These are phyloP conservation scores for Melitaea athalia DNA, from an alignment of 2,888 invertebrate species.

Conservation along the genomic window DNA sequence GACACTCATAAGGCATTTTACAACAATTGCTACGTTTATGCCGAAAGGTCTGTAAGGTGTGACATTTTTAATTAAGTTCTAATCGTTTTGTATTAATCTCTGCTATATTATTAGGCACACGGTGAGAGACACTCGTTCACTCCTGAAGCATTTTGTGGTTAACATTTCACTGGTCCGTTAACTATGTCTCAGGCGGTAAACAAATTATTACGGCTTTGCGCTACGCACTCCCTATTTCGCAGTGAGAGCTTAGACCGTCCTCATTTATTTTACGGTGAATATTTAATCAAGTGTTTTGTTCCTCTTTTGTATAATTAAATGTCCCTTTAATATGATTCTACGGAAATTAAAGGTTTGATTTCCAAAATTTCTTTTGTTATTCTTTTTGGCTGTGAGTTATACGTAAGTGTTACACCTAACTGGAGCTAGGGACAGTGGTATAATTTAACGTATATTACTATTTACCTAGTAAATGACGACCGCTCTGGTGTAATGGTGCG, in stretches of 20 bases:
- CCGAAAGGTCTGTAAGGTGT: neutral
- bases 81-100: conserved; percentile 2
- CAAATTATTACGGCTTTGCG: conserved; percentile 56
- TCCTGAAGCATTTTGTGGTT: conserved; percentile 46
- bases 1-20: conserved; percentile 8
- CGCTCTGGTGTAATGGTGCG: no score
- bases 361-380: no score
- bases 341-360: neutral
- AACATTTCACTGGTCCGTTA: conserved; percentile 64
- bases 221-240: conserved; percentile 54
- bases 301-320: conserved; percentile 12
- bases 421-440: no score
- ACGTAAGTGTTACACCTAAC: neutral
- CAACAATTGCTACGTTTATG: conserved; percentile 1
- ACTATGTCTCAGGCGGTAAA: conserved; percentile 61
- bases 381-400: neutral
- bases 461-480: no score
- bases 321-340: neutral
- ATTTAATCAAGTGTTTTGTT: conserved; percentile 54
- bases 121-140: conserved; percentile 29
- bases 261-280: conserved; percentile 53
- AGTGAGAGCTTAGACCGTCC: conserved; percentile 57
- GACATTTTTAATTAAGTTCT: conserved; percentile 10
- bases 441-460: no score
- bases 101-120: conserved; percentile 20